A percentile compares a stretch with the other conserved stretches of the same genome.
Conservation (phyloP, 2,888 invertebrate genomes). For the Callyntrura guangdongensis region DNA sequence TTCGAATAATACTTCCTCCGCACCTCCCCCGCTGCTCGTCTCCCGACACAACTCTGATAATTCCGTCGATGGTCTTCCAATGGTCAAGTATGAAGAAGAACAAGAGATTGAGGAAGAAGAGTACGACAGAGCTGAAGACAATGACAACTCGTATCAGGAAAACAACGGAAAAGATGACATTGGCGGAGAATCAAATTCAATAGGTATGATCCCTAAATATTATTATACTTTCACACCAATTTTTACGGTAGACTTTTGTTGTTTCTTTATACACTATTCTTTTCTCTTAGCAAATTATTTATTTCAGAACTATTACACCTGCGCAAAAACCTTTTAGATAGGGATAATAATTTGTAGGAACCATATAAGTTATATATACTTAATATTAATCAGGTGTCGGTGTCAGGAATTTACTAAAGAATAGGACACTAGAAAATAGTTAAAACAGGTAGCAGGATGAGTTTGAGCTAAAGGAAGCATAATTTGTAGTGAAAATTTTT, state of each 20-base stretch:
- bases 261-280: slow-evolving; percentile 55
- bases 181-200: slow-evolving; percentile 74
- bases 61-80: slow-evolving; percentile 69
- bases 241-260: slow-evolving; percentile 19
- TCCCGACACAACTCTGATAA: slow-evolving; percentile 68
- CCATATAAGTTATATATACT: too few relatives aligned
- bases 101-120: slow-evolving; percentile 74
- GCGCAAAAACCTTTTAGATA: neutral
- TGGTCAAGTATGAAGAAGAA: slow-evolving; percentile 82
- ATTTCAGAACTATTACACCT: neutral
- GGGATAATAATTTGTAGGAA: neutral
- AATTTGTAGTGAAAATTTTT: too few relatives aligned
- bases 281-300: slow-evolving; percentile 29
- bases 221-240: neutral
- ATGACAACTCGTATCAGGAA: slow-evolving; percentile 82
- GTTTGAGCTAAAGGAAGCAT: too few relatives aligned
- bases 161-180: slow-evolving; percentile 60
- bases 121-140: slow-evolving; percentile 82
- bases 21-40: slow-evolving; percentile 45
- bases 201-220: slow-evolving; percentile 75
- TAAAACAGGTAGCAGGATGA: too few relatives aligned
- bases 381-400: too few relatives aligned
- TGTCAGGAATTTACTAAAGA: too few relatives aligned
- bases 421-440: neutral
- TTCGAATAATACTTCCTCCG: slow-evolving; percentile 42